phyloP scores from a whole-genome alignment of 1,140 invertebrate genomes.

The Heterodera carotae region DNA sequence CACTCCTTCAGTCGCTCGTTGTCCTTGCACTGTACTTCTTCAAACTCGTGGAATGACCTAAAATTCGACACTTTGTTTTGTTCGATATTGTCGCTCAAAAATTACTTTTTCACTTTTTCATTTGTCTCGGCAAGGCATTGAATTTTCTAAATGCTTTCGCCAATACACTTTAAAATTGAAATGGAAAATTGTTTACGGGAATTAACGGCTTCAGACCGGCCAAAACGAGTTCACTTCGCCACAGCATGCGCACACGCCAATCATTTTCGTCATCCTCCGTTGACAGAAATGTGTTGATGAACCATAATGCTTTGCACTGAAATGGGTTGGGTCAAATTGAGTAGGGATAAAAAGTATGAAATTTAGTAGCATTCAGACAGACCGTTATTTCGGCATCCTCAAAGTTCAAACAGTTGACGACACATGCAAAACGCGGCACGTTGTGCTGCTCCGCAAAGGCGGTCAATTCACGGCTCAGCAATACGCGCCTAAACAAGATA shows the following conservation, averaged over 20 bases:
- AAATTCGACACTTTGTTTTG: not conserved
- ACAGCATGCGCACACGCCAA: slow-evolving; percentile 48
- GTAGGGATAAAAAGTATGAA: too few species aligned
- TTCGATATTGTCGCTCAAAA: not conserved
- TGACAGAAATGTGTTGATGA: slow-evolving; percentile 38
- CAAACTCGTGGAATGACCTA: slow-evolving; percentile 26
- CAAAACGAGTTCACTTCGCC: slow-evolving; percentile 39
- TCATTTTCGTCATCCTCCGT: slow-evolving; percentile 39
- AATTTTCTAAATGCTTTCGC: slow-evolving; percentile 31
- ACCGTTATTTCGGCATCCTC: slow-evolving; percentile 35
- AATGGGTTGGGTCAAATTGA: too few species aligned
- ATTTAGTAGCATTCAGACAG: too few species aligned
- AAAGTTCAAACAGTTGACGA: slow-evolving; percentile 40
- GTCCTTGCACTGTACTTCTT: slow-evolving; percentile 34
- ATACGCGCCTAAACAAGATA: slow-evolving; percentile 33
- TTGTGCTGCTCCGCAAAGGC: slow-evolving; percentile 35
- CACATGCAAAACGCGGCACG: slow-evolving; percentile 38
- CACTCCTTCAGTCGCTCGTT: slow-evolving; percentile 35
- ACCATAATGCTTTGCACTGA: slow-evolving; percentile 34
- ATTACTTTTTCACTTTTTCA: slow-evolving; percentile 26
- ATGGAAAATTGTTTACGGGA: slow-evolving; percentile 36
- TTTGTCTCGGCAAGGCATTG: slow-evolving; percentile 19
- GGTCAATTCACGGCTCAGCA: slow-evolving; percentile 38
- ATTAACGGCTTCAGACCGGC: slow-evolving; percentile 36
- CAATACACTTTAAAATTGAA: not conserved